Percentiles rank a stretch among this genome's conserved stretches.
Conservation (phyloP, 2,888 invertebrate species). For the Mythimna impura region DNA sequence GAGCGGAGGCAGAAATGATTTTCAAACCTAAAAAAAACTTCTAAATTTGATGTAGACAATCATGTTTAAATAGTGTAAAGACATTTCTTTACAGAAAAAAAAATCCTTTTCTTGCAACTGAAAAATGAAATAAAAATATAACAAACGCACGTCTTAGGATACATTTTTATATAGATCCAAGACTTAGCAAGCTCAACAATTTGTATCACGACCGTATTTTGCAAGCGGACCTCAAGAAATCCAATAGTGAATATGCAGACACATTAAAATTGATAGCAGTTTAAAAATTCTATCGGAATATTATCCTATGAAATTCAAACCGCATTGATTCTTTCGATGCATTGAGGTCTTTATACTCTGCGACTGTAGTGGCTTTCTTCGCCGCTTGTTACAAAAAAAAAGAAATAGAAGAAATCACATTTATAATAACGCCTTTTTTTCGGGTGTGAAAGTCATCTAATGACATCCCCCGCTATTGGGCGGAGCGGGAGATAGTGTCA, state of each 20-base stretch:
- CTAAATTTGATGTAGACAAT: too few relatives aligned
- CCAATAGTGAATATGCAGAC: slow-evolving; percentile 57
- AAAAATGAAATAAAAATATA: not conserved
- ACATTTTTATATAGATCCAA: not conserved
- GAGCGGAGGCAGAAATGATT: too few relatives aligned
- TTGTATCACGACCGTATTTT: slow-evolving; percentile 10
- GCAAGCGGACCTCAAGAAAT: slow-evolving; percentile 16
- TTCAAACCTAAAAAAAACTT: too few relatives aligned
- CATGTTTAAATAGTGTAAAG: too few relatives aligned
- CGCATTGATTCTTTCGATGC: slow-evolving; percentile 59
- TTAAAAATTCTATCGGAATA: slow-evolving; percentile 55
- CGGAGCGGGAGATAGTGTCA: too few relatives aligned
- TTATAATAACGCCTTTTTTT: too few relatives aligned
- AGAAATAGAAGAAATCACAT: too few relatives aligned
- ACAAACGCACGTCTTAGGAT: not conserved
- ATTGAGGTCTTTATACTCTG: slow-evolving; percentile 22
- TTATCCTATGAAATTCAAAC: slow-evolving; percentile 56
- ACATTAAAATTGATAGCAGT: slow-evolving; percentile 61
- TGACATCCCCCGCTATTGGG: too few relatives aligned
- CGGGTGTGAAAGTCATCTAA: too few relatives aligned
- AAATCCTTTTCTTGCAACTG: too few relatives aligned
- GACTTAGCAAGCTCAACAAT: slow-evolving; percentile 1
- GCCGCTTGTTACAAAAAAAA: not conserved
- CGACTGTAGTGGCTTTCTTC: slow-evolving; percentile 1
- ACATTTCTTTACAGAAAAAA: too few relatives aligned